Evolutionary conservation across 2,888 invertebrate species (phyloP), one percentile per base, ranked within the genome.

Genomic region (Drosophila stalkeri): DNA sequence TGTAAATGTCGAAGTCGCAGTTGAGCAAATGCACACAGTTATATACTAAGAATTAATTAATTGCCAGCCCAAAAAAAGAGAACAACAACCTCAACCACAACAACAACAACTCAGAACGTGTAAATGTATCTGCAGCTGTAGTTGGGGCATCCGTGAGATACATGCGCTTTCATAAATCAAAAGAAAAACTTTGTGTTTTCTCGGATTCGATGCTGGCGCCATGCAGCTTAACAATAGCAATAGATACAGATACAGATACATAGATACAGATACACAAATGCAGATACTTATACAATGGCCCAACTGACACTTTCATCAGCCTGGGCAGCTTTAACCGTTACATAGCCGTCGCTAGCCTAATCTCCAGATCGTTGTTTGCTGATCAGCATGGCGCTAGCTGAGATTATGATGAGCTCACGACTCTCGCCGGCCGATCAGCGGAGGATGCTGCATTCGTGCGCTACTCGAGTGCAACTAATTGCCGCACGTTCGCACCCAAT

Each of bases 401-500:
- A 74, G 85, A 84, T 87, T 87, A 80, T 82, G 81, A 87, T 80
- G 84, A 71, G 62, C 57, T 61, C 77, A 78, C 78, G 81, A 81
- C 59, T 69, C 69, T 18, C 14, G 12, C 23, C 2, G 12, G 16
- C 16, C 12, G 44, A 35, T 23, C 18, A 16, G 23, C 44, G 47
- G 37, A 41, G 37, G 47, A 75, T 82, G 41, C 54, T 37, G 75
- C 44, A 52, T 80, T 89, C 89, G 84, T 89, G 89, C 80, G 79
- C 64, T 69, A 70, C 77, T 68, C 73, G 79, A 81, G 83, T 90
- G 89, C 90, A 90, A 75, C 90, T 90, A 89, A 88, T 90, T 90
- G 90, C 81, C 64, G 78, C 88, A 87, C 83, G 88, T 88, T 88
- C 89, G 90, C 88, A 88, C 88, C 88, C 89, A 89, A 88, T 88